Percentiles rank a stretch among this genome's conserved stretches.
Evolutionary conservation across 2,888 invertebrate species (phyloP).

Genomic region (Polyploca ridens): DNA sequence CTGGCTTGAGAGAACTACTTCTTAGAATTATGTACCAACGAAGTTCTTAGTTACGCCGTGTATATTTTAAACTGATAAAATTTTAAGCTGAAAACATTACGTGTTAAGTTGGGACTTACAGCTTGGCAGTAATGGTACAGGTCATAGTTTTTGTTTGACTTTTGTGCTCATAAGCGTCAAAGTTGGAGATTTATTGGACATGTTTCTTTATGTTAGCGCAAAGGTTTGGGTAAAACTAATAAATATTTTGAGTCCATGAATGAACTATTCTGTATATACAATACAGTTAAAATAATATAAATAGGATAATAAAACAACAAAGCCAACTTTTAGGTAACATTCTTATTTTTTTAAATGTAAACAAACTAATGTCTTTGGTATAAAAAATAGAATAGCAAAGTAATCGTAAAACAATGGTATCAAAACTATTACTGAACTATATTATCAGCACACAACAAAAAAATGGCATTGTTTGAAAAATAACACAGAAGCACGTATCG

Average conservation of each 20-base stretch:
- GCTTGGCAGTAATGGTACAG: neutral
- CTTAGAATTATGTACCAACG: conserved; percentile 1
- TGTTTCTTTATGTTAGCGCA: neutral
- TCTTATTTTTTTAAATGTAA: too few relatives aligned
- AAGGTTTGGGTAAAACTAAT: too few relatives aligned
- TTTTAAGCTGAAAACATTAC: conserved; percentile 8
- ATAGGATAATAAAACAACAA: too few relatives aligned
- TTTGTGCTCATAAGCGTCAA: neutral
- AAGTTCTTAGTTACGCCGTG: conserved; percentile 2
- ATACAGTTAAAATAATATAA: too few relatives aligned
- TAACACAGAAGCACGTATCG: neutral
- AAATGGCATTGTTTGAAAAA: neutral
- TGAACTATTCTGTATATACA: too few relatives aligned
- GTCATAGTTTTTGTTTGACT: neutral
- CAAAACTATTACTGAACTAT: too few relatives aligned
- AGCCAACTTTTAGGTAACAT: too few relatives aligned
- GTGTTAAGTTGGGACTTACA: neutral
- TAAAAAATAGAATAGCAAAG: too few relatives aligned
- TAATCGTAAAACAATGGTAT: too few relatives aligned
- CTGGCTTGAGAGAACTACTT: neutral
- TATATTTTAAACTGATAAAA: conserved; percentile 8
- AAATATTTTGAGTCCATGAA: too few relatives aligned
- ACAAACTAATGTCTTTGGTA: too few relatives aligned
- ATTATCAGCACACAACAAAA: too few relatives aligned
- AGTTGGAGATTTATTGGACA: neutral